phyloP scores from a whole-genome alignment of 92 coral and sea anemone genomes.

The Micromussa lordhowensis region DNA sequence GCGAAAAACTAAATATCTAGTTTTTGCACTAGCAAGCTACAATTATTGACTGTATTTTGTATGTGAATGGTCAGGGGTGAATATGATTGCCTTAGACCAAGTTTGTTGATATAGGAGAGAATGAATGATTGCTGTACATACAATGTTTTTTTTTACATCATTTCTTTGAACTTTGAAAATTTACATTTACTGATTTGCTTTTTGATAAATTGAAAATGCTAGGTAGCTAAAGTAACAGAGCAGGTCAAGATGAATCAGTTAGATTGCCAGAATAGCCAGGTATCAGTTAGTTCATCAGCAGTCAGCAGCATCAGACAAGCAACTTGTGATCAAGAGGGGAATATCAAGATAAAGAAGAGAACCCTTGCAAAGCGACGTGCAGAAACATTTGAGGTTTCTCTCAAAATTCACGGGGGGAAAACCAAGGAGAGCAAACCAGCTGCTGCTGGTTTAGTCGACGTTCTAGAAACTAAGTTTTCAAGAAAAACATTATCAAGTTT shows the following conservation, averaged over 20 bases:
- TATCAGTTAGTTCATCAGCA: constrained; percentile 40
- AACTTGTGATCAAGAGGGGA: constrained; percentile 49
- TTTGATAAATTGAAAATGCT: constrained; percentile 24
- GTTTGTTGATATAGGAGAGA: neutral
- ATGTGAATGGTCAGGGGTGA: constrained; percentile 9
- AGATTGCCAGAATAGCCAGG: constrained; percentile 33
- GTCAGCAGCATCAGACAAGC: constrained; percentile 27
- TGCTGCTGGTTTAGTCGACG: constrained; percentile 11
- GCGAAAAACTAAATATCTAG: constrained; percentile 27
- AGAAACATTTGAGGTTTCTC: constrained; percentile 42
- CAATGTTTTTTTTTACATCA: constrained; percentile 9
- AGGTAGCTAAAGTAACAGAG: constrained; percentile 41
- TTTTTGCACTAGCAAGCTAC: constrained; percentile 14
- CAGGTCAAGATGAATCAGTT: constrained; percentile 19
- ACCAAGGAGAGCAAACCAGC: constrained; percentile 24
- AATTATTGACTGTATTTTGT: constrained; percentile 26
- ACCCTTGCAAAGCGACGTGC: constrained; percentile 41
- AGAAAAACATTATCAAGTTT: constrained; percentile 29
- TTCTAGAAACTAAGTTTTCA: constrained; percentile 51
- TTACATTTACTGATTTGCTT: constrained; percentile 8
- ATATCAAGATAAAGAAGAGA: constrained; percentile 27
- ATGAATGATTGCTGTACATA: constrained; percentile 2
- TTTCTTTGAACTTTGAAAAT: constrained; percentile 25
- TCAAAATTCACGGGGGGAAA: constrained; percentile 39
- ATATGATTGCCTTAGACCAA: neutral